Evolutionary conservation across 2,888 invertebrate species (phyloP), one percentile per base, ranked within the genome.

Genomic region (Ctenicera cuprea): DNA sequence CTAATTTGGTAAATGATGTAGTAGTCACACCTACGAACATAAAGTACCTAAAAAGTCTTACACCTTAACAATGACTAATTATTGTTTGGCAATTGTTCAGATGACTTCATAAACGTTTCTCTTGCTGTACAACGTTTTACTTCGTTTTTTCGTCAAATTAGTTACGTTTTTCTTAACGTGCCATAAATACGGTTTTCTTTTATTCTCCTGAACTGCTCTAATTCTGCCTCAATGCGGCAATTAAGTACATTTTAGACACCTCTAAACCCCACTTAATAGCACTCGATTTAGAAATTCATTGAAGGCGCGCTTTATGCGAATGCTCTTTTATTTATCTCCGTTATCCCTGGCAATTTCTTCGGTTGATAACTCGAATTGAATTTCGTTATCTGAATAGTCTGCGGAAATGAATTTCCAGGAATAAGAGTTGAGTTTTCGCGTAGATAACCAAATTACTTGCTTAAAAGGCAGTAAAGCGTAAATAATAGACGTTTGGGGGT

Each of bases 1-100:
- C 18, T 4, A 45, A 45, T 45, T 16, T 45, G 18, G 18, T 9
- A 16, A 41, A 41, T 41, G 41, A 41, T 41, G 45, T 45, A 45
- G 18, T 45, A 16, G 45, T 45, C 11, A 26, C 54, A 30, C 54
- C 54, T 30, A 54, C 54, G 5, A 54, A 52, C 20, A 20, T n/a
- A 7, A 22, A n/a, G 26, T 52, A 52, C 11, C 54, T 30, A 54
- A 30, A 54, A 30, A 30, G 12, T 12, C 50, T 14, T 54, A 54
- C 54, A 30, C 54, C 54, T 54, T 20, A 11, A 16, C 20, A 52
- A 54, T 54, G 54, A 54, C 54, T 54, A 54, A 54, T 54, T n/a
- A n/a, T n/a, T 54, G 14, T 30, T 20, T 50, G 22, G 50, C 12
- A 50, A 54, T 14, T 14, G 30, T 54, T 4, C 1, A 22, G 54